Evolutionary conservation across 1,140 invertebrate species (phyloP), one percentile per base, ranked within the genome.

Genomic region (Ericerus pela): DNA sequence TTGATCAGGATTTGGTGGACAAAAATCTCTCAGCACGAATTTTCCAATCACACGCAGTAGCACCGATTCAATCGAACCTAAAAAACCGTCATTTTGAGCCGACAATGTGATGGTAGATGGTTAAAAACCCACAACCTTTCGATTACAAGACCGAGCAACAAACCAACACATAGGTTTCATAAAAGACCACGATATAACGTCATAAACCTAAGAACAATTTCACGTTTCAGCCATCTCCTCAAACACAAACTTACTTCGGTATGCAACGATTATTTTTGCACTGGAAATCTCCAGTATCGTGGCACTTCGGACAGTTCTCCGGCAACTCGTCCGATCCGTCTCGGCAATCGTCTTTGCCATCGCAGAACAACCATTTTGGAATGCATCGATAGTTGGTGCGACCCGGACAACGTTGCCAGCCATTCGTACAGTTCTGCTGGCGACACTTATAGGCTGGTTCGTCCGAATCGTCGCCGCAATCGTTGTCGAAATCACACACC

Each of bases 401-500:
- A 1, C 86, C 86, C 0, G 90, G 90, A 71, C 91, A 94, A 29
- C 89, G 75, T 63, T 88, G 79, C 90, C 91, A 95, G 1, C 90
- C 90, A 0, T 79, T 84, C 0, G 89, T 92, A 62, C 90, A 95
- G 64, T 94, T 94, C 59, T 76, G 79, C 61, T 93, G 88, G 16
- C 88, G 75, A 64, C 91, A 96, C 73, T 88, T 82, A 64, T 88
- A 89, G 0, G 89, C 87, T 0, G 91, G 91, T 67, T 96, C 92
- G 66, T 96, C 92, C 0, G 85, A 89, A 65, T 92, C 88, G 62
- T 96, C 92, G 0, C 92, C 90, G 65, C 88, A 93, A 63, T 93
- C 89, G 64, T 92, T 84, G 63, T 93, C 88, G 60, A 84, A 85
- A 68, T 96, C 91, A 69, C 95, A 99, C 77, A 88, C 88, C 92